Evolutionary conservation across 2,113 vertebrate genomes (phyloP).

Genomic region (Ceyx cyanopectus): DNA sequence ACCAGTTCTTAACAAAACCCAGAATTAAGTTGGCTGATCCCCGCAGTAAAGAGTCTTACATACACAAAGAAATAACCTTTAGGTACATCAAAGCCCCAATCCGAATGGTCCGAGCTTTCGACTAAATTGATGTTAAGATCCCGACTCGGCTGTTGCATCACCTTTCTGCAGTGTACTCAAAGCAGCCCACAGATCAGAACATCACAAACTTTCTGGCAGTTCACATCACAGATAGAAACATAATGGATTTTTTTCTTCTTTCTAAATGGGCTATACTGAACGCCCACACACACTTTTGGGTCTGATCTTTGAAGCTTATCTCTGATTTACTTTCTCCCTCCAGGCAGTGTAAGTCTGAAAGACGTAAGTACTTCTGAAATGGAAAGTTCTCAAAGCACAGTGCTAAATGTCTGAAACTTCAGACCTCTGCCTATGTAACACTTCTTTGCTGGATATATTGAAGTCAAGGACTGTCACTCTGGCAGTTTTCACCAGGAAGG

Average conservation of each 20-base stretch:
- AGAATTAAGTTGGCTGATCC: constrained; percentile 50
- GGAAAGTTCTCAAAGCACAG: constrained; percentile 66
- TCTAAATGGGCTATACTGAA: constrained; percentile 67
- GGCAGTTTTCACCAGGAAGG: constrained; percentile 13
- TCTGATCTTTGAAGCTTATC: constrained; percentile 74
- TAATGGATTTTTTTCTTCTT: constrained; percentile 63
- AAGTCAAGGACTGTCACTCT: constrained; percentile 54
- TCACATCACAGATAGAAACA: constrained; percentile 67
- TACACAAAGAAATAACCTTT: constrained; percentile 52
- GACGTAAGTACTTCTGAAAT: constrained; percentile 68
- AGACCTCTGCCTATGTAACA: constrained; percentile 49
- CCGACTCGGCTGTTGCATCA: constrained; percentile 44
- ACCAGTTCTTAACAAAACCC: constrained; percentile 54
- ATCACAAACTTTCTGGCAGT: constrained; percentile 68
- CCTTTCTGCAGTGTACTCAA: constrained; percentile 58
- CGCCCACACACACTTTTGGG: constrained; percentile 66
- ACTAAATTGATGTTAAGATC: constrained; percentile 64
- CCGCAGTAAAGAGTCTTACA: constrained; percentile 17
- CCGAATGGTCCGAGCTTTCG: constrained; percentile 42
- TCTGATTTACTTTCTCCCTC: constrained; percentile 70
- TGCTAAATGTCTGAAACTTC: constrained; percentile 61
- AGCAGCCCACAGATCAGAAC: constrained; percentile 62
- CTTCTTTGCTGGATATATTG: constrained; percentile 46
- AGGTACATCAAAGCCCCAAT: constrained; percentile 35
- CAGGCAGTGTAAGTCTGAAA: constrained; percentile 69